These are phyloP conservation scores for Amblyopsis hoosieri DNA, from an alignment of 2,797 vertebrate species.

Conservation along the genomic window DNA sequence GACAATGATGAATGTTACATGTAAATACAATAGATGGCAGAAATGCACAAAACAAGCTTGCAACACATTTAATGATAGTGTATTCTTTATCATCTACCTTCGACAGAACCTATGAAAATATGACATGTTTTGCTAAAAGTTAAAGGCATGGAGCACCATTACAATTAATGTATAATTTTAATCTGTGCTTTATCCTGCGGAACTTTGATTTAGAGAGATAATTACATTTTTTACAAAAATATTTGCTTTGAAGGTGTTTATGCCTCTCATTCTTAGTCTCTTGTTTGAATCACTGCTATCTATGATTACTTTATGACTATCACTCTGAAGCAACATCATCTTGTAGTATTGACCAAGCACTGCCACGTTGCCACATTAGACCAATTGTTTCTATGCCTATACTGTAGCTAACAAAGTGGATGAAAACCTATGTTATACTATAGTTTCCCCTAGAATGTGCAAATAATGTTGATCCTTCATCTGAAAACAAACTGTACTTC, in stretches of 20 bases:
- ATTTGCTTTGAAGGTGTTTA: conserved; percentile 21
- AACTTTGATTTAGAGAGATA: not conserved
- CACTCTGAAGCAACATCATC: conserved; percentile 59
- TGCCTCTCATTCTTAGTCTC: conserved; percentile 3
- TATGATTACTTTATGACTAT: conserved; percentile 77
- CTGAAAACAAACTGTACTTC: not conserved
- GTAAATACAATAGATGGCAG: conserved; percentile 47
- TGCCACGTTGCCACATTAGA: conserved; percentile 75
- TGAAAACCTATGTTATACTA: not conserved
- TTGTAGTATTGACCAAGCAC: conserved; percentile 60
- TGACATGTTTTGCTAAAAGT: not conserved
- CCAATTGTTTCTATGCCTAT: conserved; percentile 17
- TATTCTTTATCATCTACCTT: not conserved
- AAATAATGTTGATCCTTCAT: not conserved
- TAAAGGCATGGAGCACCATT: not conserved
- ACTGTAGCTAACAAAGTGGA: not conserved
- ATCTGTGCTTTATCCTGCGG: not conserved
- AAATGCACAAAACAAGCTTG: conserved; percentile 15
- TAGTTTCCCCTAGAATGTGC: not conserved
- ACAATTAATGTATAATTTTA: not conserved
- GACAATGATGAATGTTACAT: conserved; percentile 1
- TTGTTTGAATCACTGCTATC: conserved; percentile 44
- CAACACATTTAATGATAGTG: not conserved
- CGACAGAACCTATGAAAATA: not conserved
- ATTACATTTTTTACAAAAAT: not conserved